Evolutionary conservation across 2,888 invertebrate genomes (phyloP).

Genomic region (Himalopsyche kuldschensis): DNA sequence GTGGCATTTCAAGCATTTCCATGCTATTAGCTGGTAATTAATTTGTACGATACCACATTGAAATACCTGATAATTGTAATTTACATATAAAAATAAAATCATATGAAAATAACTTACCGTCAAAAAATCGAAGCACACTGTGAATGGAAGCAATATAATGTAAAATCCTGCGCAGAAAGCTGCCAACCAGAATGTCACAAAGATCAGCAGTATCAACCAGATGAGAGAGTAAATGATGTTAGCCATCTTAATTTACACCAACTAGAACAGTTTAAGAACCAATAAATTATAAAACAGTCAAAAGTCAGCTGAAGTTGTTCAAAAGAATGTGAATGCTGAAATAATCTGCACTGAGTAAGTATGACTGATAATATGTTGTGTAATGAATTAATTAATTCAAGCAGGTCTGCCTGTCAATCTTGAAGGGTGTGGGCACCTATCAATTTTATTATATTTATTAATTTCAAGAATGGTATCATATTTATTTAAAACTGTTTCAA

Average conservation of each 20-base stretch:
- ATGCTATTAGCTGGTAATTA: too few species aligned
- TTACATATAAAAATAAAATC: too few species aligned
- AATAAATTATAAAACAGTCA: too few species aligned
- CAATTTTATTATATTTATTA: not conserved
- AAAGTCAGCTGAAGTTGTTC: too few species aligned
- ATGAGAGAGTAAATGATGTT: conserved; percentile 69
- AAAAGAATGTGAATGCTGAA: too few species aligned
- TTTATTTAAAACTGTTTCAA: too few species aligned
- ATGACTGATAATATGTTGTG: not conserved
- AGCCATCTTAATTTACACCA: conserved; percentile 55
- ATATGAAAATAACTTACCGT: conserved; percentile 56
- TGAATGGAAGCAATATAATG: conserved; percentile 67
- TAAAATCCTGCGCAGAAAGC: conserved; percentile 69
- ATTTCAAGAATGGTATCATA: too few species aligned
- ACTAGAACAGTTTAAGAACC: not conserved
- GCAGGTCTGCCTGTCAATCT: not conserved
- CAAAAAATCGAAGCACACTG: conserved; percentile 69
- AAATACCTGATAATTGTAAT: too few species aligned
- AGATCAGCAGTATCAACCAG: conserved; percentile 71
- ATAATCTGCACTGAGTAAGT: not conserved
- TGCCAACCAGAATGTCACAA: conserved; percentile 69
- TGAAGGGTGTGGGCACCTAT: not conserved
- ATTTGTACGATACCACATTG: too few species aligned
- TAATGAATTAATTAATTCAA: not conserved
- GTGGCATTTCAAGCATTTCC: too few species aligned